phyloP scores from a whole-genome alignment of 1,140 invertebrate species.

The Cryptotermes secundus region DNA sequence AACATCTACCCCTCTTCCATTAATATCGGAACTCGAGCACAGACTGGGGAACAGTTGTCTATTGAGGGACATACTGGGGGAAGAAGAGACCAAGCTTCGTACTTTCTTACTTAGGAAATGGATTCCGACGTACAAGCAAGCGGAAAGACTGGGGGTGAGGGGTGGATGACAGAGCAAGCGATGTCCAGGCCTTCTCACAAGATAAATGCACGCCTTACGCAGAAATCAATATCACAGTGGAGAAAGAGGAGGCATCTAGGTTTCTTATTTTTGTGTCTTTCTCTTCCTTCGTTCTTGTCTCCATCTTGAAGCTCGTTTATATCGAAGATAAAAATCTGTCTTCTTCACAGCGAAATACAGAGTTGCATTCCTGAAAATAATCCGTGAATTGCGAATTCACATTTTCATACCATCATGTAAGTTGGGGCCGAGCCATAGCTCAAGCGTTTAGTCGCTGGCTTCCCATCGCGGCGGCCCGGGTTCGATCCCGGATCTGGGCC shows the following conservation, averaged over 20 bases:
- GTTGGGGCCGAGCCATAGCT: too few relatives aligned
- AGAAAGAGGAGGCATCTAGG: not conserved
- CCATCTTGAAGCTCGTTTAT: not conserved
- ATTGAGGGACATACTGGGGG: not conserved
- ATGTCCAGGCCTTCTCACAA: slow-evolving; percentile 1
- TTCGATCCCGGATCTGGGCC: too few relatives aligned
- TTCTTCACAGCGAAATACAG: too few relatives aligned
- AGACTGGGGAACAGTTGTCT: not conserved
- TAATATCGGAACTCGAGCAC: not conserved
- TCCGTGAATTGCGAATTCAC: too few relatives aligned
- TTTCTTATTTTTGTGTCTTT: not conserved
- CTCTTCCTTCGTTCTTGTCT: not conserved
- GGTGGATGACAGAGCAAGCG: slow-evolving; percentile 6
- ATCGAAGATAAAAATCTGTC: too few relatives aligned
- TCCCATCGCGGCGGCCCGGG: too few relatives aligned
- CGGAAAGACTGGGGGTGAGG: not conserved
- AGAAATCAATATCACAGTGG: not conserved
- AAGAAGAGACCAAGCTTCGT: not conserved
- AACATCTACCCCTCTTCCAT: not conserved
- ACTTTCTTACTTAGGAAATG: slow-evolving; percentile 19
- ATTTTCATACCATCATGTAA: too few relatives aligned
- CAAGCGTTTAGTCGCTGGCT: too few relatives aligned
- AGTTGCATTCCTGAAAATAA: too few relatives aligned
- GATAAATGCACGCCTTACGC: not conserved
- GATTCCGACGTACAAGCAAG: not conserved